Evolutionary conservation across 1,140 invertebrate species (phyloP).

Genomic region (Goniozus legneri): DNA sequence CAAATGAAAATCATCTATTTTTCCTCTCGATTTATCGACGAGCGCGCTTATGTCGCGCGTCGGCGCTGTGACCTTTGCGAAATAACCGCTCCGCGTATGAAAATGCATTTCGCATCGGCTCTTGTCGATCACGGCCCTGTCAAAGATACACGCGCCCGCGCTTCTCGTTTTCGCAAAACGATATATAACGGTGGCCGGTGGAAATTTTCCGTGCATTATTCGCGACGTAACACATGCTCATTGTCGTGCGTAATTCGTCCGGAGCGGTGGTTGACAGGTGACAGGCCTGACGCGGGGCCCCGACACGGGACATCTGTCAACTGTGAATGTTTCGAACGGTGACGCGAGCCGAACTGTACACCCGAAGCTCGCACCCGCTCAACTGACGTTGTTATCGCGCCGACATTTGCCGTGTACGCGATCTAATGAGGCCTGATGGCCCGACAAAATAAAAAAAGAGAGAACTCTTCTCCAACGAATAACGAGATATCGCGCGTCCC

Average conservation of each 20-base stretch:
- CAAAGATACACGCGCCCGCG: constrained; percentile 16
- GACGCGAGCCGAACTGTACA: constrained; percentile 26
- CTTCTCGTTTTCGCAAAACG: constrained; percentile 12
- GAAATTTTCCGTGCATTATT: constrained; percentile 40
- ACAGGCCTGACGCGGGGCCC: constrained; percentile 42
- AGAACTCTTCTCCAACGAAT: too few relatives aligned
- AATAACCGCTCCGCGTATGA: constrained; percentile 4
- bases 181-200: constrained; percentile 31
- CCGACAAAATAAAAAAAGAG: constrained; percentile 29
- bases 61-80: constrained; percentile 1
- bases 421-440: constrained; percentile 36
- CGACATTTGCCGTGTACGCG: constrained; percentile 29
- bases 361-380: constrained; percentile 2
- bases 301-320: constrained; percentile 44
- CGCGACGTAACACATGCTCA: constrained; percentile 30
- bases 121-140: constrained; percentile 32
- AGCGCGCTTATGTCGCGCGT: not conserved
- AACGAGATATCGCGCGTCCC: too few relatives aligned
- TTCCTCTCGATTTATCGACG: constrained; percentile 18
- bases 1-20: too few relatives aligned
- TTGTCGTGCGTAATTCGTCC: constrained; percentile 40
- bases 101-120: constrained; percentile 16
- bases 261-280: constrained; percentile 42
- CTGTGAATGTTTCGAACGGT: constrained; percentile 43
- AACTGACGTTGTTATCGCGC: constrained; percentile 32